Conservation (phyloP, 2,888 invertebrate species). For the Synanthedon andrenaeformis region DNA sequence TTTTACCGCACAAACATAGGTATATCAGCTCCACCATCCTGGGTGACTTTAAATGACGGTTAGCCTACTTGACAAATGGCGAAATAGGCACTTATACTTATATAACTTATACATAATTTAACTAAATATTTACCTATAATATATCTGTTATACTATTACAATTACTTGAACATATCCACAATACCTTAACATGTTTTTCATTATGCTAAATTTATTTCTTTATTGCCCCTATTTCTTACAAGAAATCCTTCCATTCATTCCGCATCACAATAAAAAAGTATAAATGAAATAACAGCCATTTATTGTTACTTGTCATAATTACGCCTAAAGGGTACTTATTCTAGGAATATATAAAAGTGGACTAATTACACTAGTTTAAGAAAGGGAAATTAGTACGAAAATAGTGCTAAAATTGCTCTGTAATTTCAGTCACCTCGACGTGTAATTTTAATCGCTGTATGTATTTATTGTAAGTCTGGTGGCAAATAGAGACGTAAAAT, state of each 20-base stretch:
- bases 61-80: too few relatives aligned
- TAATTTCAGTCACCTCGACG: not conserved
- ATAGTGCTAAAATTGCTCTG: not conserved
- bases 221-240: too few relatives aligned
- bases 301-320: not conserved
- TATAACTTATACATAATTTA: too few relatives aligned
- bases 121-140: too few relatives aligned
- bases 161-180: too few relatives aligned
- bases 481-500: not conserved
- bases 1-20: too few relatives aligned
- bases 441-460: not conserved
- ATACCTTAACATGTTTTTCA: too few relatives aligned
- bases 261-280: not conserved
- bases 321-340: not conserved
- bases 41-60: too few relatives aligned
- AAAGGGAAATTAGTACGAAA: not conserved
- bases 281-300: not conserved
- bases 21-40: too few relatives aligned
- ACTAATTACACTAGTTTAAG: not conserved
- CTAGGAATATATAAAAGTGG: not conserved
- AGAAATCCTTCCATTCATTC: not conserved
- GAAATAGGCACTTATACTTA: too few relatives aligned
- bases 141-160: too few relatives aligned
- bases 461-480: not conserved
- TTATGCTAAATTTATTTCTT: too few relatives aligned